phyloP scores from a whole-genome alignment of 2,888 invertebrate genomes.

The Mimachlamys varia region DNA sequence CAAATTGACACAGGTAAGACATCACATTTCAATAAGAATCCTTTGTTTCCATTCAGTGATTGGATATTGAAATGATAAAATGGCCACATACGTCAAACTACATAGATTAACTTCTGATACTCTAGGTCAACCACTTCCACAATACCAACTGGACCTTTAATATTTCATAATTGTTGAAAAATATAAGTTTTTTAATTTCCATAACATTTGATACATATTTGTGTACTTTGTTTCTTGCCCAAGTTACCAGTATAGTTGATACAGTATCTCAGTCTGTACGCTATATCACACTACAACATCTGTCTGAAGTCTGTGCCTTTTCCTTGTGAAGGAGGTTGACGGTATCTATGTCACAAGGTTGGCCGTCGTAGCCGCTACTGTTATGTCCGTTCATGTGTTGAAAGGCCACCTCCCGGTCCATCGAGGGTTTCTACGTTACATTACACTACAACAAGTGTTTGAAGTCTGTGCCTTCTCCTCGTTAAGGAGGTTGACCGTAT shows the following conservation, averaged over 20 bases:
- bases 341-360: background rate
- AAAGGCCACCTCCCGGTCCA: background rate
- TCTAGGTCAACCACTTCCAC: too few relatives aligned
- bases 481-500: background rate
- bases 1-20: too few relatives aligned
- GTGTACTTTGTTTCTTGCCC: too few relatives aligned
- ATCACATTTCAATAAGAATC: too few relatives aligned
- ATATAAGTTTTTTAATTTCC: too few relatives aligned
- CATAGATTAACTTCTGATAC: too few relatives aligned
- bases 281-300: background rate
- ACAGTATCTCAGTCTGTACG: background rate
- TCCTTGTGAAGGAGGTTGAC: background rate
- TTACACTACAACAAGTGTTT: constrained; percentile 7
- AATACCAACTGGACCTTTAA: background rate
- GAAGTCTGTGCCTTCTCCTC: background rate
- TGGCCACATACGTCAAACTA: too few relatives aligned
- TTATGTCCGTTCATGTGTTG: background rate
- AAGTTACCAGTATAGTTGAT: too few relatives aligned
- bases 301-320: background rate
- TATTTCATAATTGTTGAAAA: background rate
- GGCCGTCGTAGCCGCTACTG: background rate
- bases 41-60: too few relatives aligned
- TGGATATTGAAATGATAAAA: too few relatives aligned
- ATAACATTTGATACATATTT: too few relatives aligned
- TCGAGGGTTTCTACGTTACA: background rate